phyloP scores from a whole-genome alignment of 2,113 vertebrate species.

The Tetrax tetrax region DNA sequence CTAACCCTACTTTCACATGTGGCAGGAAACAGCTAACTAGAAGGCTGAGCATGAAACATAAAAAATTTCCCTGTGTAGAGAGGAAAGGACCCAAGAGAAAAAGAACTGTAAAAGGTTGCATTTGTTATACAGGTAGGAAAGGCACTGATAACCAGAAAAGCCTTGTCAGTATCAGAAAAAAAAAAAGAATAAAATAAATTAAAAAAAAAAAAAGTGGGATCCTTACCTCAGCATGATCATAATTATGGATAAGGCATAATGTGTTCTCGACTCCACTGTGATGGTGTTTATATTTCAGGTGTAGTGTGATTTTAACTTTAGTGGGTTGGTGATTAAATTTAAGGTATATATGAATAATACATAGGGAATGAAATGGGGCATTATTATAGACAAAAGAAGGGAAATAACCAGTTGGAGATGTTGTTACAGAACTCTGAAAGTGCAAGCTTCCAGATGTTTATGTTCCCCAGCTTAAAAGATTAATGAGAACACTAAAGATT shows the following conservation, averaged over 20 bases:
- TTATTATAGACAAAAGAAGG: constrained; percentile 56
- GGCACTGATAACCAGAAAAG: constrained; percentile 15
- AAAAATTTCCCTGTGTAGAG: background rate
- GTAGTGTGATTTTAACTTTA: constrained; percentile 73
- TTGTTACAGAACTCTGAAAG: constrained; percentile 52
- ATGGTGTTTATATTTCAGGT: constrained; percentile 75
- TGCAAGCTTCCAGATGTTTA: constrained; percentile 66
- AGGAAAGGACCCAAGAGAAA: background rate
- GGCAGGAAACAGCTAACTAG: background rate
- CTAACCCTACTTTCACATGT: background rate
- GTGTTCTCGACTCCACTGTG: constrained; percentile 63
- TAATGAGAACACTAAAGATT: constrained; percentile 61
- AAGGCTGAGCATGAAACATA: background rate
- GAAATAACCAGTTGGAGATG: constrained; percentile 62
- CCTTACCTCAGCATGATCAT: constrained; percentile 64
- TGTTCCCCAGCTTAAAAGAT: constrained; percentile 58
- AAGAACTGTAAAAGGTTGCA: background rate
- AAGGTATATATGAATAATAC: constrained; percentile 76
- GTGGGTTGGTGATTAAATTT: constrained; percentile 74
- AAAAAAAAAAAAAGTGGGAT: constrained; percentile 55
- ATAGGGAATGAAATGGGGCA: constrained; percentile 55
- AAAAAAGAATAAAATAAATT: constrained; percentile 57
- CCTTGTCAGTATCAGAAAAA: constrained; percentile 52
- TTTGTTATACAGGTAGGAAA: constrained; percentile 28
- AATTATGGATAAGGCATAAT: constrained; percentile 73